Evolutionary conservation across 2,888 invertebrate species (phyloP).

Genomic region (Syritta pipiens): DNA sequence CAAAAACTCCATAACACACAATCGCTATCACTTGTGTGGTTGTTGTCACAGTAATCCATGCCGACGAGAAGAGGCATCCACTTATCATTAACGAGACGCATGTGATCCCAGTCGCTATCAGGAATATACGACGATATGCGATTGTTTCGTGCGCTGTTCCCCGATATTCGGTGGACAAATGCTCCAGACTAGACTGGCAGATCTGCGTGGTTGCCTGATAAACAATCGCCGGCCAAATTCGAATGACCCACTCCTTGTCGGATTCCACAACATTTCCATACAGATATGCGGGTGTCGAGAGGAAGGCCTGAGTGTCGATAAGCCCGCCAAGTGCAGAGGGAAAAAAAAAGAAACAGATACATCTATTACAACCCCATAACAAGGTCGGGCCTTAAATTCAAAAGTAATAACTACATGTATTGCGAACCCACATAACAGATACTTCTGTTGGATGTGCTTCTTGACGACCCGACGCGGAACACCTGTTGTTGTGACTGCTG

Average conservation of each 20-base stretch:
- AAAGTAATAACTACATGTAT: slow-evolving; percentile 76
- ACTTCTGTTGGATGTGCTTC: slow-evolving; percentile 79
- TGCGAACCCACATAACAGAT: slow-evolving; percentile 79
- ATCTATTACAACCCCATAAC: slow-evolving; percentile 45
- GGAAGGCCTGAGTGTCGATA: slow-evolving; percentile 74
- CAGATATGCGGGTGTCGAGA: slow-evolving; percentile 78
- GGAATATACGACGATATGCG: slow-evolving; percentile 75
- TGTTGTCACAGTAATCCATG: slow-evolving; percentile 76
- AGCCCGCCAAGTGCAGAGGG: slow-evolving; percentile 13
- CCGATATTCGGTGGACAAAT: slow-evolving; percentile 76
- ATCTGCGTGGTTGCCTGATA: slow-evolving; percentile 77
- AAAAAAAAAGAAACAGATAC: slow-evolving; percentile 27
- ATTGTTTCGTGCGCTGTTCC: slow-evolving; percentile 75
- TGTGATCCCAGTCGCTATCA: slow-evolving; percentile 76
- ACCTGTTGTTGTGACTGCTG: slow-evolving; percentile 75
- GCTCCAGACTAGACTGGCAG: slow-evolving; percentile 77
- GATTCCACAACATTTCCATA: slow-evolving; percentile 79
- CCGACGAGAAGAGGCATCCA: slow-evolving; percentile 78
- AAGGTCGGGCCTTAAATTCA: slow-evolving; percentile 33
- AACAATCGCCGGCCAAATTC: slow-evolving; percentile 78
- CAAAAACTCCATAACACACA: slow-evolving; percentile 77
- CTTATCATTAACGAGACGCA: slow-evolving; percentile 77
- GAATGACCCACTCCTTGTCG: slow-evolving; percentile 76
- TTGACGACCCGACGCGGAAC: slow-evolving; percentile 77
- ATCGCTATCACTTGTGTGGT: slow-evolving; percentile 77